Evolutionary conservation across 2,888 invertebrate species (phyloP).

Genomic region (Nymphalis polychloros): DNA sequence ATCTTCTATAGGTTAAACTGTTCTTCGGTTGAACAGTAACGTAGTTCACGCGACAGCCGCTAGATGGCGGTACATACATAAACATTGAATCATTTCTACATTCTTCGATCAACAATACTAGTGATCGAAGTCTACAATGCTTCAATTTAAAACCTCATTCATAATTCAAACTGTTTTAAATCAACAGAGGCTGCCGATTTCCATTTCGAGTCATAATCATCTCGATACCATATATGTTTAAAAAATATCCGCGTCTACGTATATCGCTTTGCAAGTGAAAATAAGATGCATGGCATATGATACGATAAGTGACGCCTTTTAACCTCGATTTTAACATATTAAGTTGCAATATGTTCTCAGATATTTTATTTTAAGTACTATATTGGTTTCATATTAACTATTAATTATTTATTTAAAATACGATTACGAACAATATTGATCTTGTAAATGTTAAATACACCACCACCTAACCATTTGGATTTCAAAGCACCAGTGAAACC

Average conservation of each 20-base stretch:
- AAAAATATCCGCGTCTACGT: not conserved
- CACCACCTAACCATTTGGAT: too few relatives aligned
- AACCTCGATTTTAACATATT: not conserved
- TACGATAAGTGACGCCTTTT: not conserved
- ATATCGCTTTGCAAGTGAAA: constrained; percentile 11
- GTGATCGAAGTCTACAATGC: too few relatives aligned
- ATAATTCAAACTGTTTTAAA: constrained; percentile 9
- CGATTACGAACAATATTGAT: too few relatives aligned
- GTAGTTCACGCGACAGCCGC: not conserved
- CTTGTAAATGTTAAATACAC: too few relatives aligned
- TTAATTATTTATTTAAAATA: too few relatives aligned
- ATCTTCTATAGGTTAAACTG: too few relatives aligned
- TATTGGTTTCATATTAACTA: too few relatives aligned
- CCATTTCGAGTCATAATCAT: not conserved
- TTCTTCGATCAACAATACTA: too few relatives aligned
- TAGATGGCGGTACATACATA: not conserved
- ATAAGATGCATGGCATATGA: not conserved
- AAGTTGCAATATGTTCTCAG: too few relatives aligned
- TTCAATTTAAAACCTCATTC: not conserved
- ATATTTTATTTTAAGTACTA: too few relatives aligned
- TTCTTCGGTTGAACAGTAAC: not conserved
- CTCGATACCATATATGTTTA: not conserved
- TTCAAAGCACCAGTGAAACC: too few relatives aligned
- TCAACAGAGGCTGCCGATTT: not conserved
- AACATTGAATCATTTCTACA: not conserved